Evolutionary conservation across 2,888 invertebrate genomes (phyloP), one percentile per base, ranked within the genome.

Genomic region (Blastobasis lacticolella): DNA sequence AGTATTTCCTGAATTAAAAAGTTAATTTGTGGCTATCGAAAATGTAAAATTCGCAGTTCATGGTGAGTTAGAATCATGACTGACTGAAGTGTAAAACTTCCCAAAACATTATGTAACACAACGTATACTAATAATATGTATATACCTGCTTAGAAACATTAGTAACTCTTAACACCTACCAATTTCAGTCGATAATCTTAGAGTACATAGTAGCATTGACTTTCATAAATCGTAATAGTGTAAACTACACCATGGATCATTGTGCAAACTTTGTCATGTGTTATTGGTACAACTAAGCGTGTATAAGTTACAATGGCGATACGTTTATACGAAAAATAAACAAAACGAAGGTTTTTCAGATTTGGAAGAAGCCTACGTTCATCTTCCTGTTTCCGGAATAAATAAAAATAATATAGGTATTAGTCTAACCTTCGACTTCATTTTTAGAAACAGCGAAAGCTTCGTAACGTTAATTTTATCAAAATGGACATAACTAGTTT

Each of bases 371-470:
- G 46, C 46, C 44, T 49, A 46, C 4, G 23, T 23, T 23, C 46
- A 8, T 37, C 46, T 43, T 46, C n/a, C 46, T 38, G 38, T 46
- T 42, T 53, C 48, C 51, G 50, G 56, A 51, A 46, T 54, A 50
- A 43, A 36, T 48, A 49, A 47, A 23, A 23, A 23, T 23, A 23
- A 1, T 23, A 23, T 48, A 37, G 38, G 7, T 38, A 48, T 38
- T 48, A 37, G 40, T 23, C 38, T 51, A n/a, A n/a, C 38, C 44
- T 36, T 45, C 49, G 38, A 46, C 48, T 48, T 54, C 49, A 23
- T 23, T 46, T 57, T 55, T 70, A 58, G 69, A 64, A 72, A 69
- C 65, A 69, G 66, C 66, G 64, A 75, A 76, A 75, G 69, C 66
- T 47, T 63, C 51, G 53, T 56, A 56, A 54, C 53, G 62, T 60